phyloP scores from a whole-genome alignment of 2,113 vertebrate species.

The Psittacara wagleri region DNA sequence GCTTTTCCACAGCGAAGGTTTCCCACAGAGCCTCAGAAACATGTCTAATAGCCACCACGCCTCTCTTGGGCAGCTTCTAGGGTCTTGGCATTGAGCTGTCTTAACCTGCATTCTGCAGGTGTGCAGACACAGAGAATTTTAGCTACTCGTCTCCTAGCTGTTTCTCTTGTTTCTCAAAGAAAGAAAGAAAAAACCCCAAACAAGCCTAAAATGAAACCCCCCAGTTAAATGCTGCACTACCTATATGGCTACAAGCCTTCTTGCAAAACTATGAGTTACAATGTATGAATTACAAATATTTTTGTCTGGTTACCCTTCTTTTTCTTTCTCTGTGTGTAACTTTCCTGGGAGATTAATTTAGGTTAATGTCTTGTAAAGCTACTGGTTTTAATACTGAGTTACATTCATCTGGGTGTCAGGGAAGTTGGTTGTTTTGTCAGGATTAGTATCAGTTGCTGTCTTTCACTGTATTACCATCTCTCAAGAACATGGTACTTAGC shows the following conservation, averaged over 20 bases:
- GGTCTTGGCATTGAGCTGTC: not conserved
- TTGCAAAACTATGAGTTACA: not conserved
- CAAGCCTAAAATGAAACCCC: not conserved
- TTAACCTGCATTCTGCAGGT: conserved; percentile 12
- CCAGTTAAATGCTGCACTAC: not conserved
- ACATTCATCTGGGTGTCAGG: not conserved
- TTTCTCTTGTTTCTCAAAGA: not conserved
- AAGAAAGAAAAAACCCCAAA: not conserved
- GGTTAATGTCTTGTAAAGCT: not conserved
- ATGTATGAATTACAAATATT: not conserved
- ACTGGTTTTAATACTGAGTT: not conserved
- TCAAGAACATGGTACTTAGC: not conserved
- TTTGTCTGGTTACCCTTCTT: not conserved
- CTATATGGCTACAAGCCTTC: not conserved
- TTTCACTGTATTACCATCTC: not conserved
- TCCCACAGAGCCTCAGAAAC: not conserved
- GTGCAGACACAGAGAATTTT: not conserved
- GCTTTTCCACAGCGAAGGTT: not conserved
- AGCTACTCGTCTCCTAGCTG: not conserved
- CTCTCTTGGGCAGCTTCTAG: not conserved
- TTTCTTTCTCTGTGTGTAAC: not conserved
- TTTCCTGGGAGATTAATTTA: not conserved
- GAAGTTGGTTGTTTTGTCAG: not conserved
- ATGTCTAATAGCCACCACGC: not conserved
- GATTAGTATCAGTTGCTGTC: not conserved